phyloP scores from a whole-genome alignment of 2,888 invertebrate genomes.

The Stenoptilia bipunctidactyla region DNA sequence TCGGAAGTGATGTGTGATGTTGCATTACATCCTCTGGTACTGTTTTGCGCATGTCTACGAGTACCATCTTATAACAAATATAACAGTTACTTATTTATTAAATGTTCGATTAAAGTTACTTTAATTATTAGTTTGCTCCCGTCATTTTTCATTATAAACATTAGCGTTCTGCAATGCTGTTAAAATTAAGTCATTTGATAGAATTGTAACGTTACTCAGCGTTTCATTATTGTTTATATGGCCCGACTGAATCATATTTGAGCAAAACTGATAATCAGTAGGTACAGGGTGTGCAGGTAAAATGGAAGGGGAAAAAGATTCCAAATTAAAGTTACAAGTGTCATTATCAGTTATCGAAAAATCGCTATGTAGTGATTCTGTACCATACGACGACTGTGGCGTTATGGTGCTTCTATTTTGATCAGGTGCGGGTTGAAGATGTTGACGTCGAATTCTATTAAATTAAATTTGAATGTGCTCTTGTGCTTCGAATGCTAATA shows the following conservation, averaged over 20 bases:
- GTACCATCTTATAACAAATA: too few species aligned
- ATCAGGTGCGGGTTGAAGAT: conserved; percentile 15
- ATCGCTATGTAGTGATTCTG: conserved; percentile 14
- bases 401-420: conserved; percentile 14
- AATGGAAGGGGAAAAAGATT: conserved; percentile 7
- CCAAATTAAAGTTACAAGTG: conserved; percentile 16
- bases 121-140: too few species aligned
- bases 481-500: conserved; percentile 17
- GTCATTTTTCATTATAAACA: too few species aligned
- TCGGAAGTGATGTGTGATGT: too few species aligned
- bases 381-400: conserved; percentile 15
- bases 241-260: conserved; percentile 8
- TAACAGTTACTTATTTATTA: too few species aligned
- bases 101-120: too few species aligned
- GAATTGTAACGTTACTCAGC: too few species aligned
- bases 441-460: conserved; percentile 17
- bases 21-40: too few species aligned
- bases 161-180: conserved; percentile 13
- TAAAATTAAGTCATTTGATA: conserved; percentile 14
- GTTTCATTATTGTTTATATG: too few species aligned
- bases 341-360: conserved; percentile 14
- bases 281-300: conserved; percentile 4
- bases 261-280: too few species aligned
- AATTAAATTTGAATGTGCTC: conserved; percentile 19
- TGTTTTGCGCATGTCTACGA: too few species aligned